Evolutionary conservation across 1,140 invertebrate genomes (phyloP).

Genomic region (Brachionus plicatilis): DNA sequence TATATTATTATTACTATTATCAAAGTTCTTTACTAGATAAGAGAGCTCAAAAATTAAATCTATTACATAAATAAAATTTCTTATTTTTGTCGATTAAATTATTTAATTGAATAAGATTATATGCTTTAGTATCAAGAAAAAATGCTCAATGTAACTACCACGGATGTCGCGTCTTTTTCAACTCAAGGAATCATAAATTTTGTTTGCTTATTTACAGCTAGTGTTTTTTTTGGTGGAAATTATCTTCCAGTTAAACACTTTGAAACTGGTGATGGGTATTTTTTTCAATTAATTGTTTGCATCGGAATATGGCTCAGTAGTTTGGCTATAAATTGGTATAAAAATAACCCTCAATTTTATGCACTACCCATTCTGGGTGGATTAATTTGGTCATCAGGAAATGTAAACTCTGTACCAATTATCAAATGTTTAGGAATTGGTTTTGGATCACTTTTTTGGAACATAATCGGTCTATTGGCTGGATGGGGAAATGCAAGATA

Average conservation of each 20-base stretch:
- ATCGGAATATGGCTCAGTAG: constrained; percentile 43
- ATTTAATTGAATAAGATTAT: background rate
- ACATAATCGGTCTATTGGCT: constrained; percentile 44
- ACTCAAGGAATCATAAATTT: constrained; percentile 43
- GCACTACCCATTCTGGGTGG: constrained; percentile 45
- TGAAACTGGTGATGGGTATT: constrained; percentile 43
- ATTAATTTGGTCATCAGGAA: constrained; percentile 44
- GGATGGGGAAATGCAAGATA: constrained; percentile 56
- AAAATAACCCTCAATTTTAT: constrained; percentile 44
- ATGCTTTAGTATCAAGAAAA: background rate
- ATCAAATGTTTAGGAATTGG: constrained; percentile 38
- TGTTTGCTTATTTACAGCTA: background rate
- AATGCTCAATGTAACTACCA: background rate
- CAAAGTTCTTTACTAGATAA: background rate
- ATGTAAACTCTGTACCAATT: constrained; percentile 23
- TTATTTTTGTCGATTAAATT: background rate
- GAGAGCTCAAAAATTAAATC: no score
- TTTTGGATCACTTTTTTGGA: constrained; percentile 39
- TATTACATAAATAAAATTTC: background rate
- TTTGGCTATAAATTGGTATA: constrained; percentile 41
- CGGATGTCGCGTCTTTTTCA: background rate
- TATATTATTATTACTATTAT: background rate
- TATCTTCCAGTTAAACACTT: constrained; percentile 34
- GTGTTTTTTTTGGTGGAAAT: constrained; percentile 3
- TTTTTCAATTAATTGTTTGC: constrained; percentile 46